A percentile compares a stretch with the other conserved stretches of the same genome.
phyloP scores from a whole-genome alignment of 2,888 invertebrate genomes.

The Meta bourneti region DNA sequence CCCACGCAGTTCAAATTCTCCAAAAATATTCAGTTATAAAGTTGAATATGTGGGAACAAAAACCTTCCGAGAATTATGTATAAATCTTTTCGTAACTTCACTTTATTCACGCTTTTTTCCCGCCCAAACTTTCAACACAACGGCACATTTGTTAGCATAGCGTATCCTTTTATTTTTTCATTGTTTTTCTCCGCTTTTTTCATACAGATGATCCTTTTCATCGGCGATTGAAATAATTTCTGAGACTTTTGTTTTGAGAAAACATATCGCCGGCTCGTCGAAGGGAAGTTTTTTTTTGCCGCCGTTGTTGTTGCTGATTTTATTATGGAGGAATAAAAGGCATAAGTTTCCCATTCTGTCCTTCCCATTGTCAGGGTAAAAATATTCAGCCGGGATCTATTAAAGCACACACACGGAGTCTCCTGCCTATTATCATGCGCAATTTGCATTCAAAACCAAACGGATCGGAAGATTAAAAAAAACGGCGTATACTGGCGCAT shows the following conservation, averaged over 20 bases:
- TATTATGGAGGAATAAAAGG: not conserved
- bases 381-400: not conserved
- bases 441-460: conserved; percentile 61
- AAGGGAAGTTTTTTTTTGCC: not conserved
- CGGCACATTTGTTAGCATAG: not conserved
- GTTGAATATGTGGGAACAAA: too few species aligned
- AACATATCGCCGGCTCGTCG: not conserved
- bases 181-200: not conserved
- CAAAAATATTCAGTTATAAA: too few species aligned
- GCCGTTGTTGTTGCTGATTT: not conserved
- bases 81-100: too few species aligned
- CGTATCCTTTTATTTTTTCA: not conserved
- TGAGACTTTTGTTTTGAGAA: not conserved
- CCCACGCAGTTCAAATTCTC: too few species aligned
- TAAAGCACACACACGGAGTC: not conserved
- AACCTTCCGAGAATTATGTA: too few species aligned
- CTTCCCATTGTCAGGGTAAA: not conserved
- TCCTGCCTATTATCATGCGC: conserved; percentile 40
- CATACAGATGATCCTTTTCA: not conserved
- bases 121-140: not conserved
- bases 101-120: too few species aligned
- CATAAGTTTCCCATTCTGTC: not conserved
- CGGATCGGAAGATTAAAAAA: conserved; percentile 33
- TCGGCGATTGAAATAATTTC: not conserved
- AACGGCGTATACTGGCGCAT: conserved; percentile 30